Evolutionary conservation across 2,113 vertebrate genomes (phyloP), one percentile per base, ranked within the genome.

Genomic region (Chlorocebus sabaeus): DNA sequence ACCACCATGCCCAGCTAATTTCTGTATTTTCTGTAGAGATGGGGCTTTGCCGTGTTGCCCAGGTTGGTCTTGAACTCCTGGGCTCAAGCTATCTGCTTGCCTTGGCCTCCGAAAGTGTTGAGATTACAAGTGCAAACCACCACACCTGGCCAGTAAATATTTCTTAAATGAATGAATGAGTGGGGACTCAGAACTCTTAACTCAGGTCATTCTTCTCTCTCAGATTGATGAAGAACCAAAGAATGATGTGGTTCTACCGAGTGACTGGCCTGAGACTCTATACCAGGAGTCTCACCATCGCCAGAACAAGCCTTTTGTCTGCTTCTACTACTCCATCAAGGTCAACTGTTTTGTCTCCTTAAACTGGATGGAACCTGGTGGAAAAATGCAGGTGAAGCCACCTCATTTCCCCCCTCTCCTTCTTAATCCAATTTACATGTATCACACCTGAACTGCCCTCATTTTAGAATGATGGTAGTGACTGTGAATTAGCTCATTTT

Each of bases 281-380:
- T 98, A 97, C 75, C 40, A 78, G 35, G 97, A 96, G 14, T 89
- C 64, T 73, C 86, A 96, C 43, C 32, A 75, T 38, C 95, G 95
- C 35, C 78, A 95, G 30, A 94, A 90, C 84, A 96, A 96, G 48
- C 92, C 95, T 18, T 89, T 91, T n/a, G 52, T 98, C 82, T 96
- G 96, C 75, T 89, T 90, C 86, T 98, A 98, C 86, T 97, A 98
- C 25, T 87, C 90, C 3, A 40, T 7, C 0, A 23, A 84, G 4
- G 6, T 23, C 32, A 89, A 75, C 82, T 95, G 93, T 23, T 96
- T 98, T 57, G 81, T 98, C 25, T 97, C 96, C 59, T 98, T 98
- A 90, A 92, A 97, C 92, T 98, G 98, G 97, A 11, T 95, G 13
- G 93, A 96, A 22, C 76, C 32, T 16, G 38, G 23, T 38, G 80